These are phyloP conservation scores for Talpa occidentalis DNA, from an alignment of 2,113 vertebrate species.

Conservation along the genomic window DNA sequence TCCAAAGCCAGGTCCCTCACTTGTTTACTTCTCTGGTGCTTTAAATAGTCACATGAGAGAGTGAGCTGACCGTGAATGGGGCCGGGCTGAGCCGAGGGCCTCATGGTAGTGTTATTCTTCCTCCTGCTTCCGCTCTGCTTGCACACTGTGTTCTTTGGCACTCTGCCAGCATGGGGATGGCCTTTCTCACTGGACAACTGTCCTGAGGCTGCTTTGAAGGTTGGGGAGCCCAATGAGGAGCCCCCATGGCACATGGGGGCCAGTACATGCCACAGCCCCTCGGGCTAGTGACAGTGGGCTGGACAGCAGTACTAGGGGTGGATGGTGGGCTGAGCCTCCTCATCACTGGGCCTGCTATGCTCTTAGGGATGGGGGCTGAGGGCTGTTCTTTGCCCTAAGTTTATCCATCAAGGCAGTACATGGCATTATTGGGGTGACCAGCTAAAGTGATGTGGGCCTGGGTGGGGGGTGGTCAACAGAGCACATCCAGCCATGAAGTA, in stretches of 20 bases:
- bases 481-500: no score
- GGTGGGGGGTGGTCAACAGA: not conserved
- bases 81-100: not conserved
- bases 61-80: not conserved
- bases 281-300: not conserved
- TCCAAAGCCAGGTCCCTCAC: conserved; percentile 32
- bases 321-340: rapidly evolving
- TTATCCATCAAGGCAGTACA: rapidly evolving
- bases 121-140: not conserved
- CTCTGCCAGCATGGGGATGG: not conserved
- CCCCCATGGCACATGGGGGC: not conserved
- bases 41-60: conserved; percentile 54
- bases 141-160: not conserved
- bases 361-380: rapidly evolving
- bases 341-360: no score
- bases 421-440: not conserved
- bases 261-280: not conserved
- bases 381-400: no score
- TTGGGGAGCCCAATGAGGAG: not conserved
- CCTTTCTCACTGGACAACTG: not conserved
- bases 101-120: not conserved
- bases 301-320: rapidly evolving
- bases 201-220: rapidly evolving
- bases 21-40: conserved; percentile 38
- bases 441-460: not conserved